Evolutionary conservation across 2,797 vertebrate genomes (phyloP).

Genomic region (Xyrichtys novacula): DNA sequence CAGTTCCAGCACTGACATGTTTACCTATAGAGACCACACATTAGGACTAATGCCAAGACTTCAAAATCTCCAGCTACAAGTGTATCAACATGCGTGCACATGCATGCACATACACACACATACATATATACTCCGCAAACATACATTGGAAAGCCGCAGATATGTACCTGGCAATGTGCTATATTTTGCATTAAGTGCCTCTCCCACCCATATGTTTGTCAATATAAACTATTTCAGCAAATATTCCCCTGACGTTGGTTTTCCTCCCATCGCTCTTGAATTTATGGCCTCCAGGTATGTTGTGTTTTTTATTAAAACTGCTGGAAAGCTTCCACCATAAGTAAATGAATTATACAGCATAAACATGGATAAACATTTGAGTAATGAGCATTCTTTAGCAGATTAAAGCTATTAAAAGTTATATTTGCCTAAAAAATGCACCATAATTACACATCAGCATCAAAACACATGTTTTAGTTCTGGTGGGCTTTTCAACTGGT

Average conservation of each 20-base stretch:
- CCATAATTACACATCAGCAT: too few relatives aligned
- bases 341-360: constrained; percentile 45
- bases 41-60: constrained; percentile 64
- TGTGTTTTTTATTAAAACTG: constrained; percentile 25
- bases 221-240: constrained; percentile 77
- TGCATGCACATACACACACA: constrained; percentile 12
- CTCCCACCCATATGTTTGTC: constrained; percentile 80
- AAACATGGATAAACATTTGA: constrained; percentile 43
- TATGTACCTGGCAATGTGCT: constrained; percentile 73
- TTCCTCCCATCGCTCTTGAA: constrained; percentile 41
- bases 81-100: constrained; percentile 61
- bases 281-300: constrained; percentile 48
- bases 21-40: constrained; percentile 77
- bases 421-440: constrained; percentile 27
- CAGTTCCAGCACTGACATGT: constrained; percentile 63
- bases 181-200: constrained; percentile 77
- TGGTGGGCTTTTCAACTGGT: too few relatives aligned
- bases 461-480: too few relatives aligned
- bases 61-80: constrained; percentile 73
- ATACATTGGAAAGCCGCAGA: constrained; percentile 70
- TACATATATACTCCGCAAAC: background rate
- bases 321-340: constrained; percentile 54
- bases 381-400: constrained; percentile 22
- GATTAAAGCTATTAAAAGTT: background rate
- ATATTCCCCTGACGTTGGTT: constrained; percentile 57